Conservation (phyloP, 2,888 invertebrate genomes). For the Scelioninae gen. 2 region DNA sequence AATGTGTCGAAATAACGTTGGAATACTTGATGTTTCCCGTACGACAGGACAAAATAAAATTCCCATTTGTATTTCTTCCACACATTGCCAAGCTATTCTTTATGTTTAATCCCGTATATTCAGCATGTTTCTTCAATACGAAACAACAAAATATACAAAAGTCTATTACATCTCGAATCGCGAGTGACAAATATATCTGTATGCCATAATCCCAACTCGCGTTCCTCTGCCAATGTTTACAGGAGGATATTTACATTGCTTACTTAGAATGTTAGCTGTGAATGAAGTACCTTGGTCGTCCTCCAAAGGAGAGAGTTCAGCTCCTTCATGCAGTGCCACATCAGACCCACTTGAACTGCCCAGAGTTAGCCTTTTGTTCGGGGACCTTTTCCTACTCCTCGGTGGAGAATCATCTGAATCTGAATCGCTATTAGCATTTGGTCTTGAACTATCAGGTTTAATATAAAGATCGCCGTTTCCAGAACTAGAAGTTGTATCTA, state of each 20-base stretch:
- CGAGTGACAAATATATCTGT: slow-evolving; percentile 43
- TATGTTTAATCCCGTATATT: slow-evolving; percentile 12
- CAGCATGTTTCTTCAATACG: slow-evolving; percentile 15
- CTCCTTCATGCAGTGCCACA: slow-evolving; percentile 81
- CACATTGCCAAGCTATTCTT: slow-evolving; percentile 38
- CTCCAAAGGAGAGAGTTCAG: slow-evolving; percentile 78
- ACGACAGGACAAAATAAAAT: slow-evolving; percentile 17
- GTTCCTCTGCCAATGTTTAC: slow-evolving; percentile 55
- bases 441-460: slow-evolving; percentile 69
- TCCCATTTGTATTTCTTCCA: slow-evolving; percentile 44
- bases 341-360: slow-evolving; percentile 82
- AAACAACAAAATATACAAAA: slow-evolving; percentile 26
- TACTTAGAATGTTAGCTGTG: slow-evolving; percentile 75
- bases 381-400: slow-evolving; percentile 69
- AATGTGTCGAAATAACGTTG: slow-evolving; percentile 9
- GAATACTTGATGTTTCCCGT: neutral
- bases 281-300: slow-evolving; percentile 80
- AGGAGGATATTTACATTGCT: slow-evolving; percentile 74
- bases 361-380: slow-evolving; percentile 76
- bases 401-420: slow-evolving; percentile 73
- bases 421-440: slow-evolving; percentile 72
- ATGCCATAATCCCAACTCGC: slow-evolving; percentile 35
- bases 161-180: slow-evolving; percentile 55
- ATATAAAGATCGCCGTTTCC: slow-evolving; percentile 69
- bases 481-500: slow-evolving; percentile 72